Evolutionary conservation across 2,113 vertebrate genomes (phyloP), one percentile per base, ranked within the genome.

Genomic region (Mellivora capensis): DNA sequence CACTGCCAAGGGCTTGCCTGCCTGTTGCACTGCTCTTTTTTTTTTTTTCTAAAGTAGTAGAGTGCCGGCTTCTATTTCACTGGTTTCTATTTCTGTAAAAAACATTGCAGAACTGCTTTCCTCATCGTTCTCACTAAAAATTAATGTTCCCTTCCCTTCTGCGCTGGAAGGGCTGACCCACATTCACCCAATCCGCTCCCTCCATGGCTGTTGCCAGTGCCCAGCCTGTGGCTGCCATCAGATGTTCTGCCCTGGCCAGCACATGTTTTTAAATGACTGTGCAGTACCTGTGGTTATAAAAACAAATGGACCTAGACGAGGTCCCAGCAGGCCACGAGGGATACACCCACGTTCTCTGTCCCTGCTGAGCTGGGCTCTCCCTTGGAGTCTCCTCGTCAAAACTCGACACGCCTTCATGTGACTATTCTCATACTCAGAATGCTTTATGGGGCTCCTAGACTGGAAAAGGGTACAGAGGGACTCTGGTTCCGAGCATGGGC

Each of bases 71-170:
- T 91, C 83, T 89, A 21, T 93, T 91, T 92, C 81, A 84, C 59
- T 87, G 7, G 71, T 82, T 97, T 96, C 83, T 87, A 18, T 84
- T 97, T 95, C 92, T 94, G 74, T 94, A 72, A 91, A 94, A 91
- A 89, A 57, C 84, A 92, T 92, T 92, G 87, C 74, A 93, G 90
- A 91, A 84, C n/a, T 11, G 2, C 76, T 76, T 82, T 91, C 91
- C 25, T 96, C 69, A 91, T 76, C 0, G 4, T 61, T 87, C 44
- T 71, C 64, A 62, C 49, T 81, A 82, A 95, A 97, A 94, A 39
- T 76, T 77, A 84, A 29, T 44, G 12, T 95, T 23, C 82, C 39
- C 57, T 96, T 74, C 61, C 21, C 2, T 72, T 52, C 67, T 96
- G 57, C 5, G 0, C 76, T 72, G 57, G 47, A 79, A 93, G 80